A percentile compares a stretch with the other conserved stretches of the same genome.
Conservation (phyloP, 2,888 invertebrate genomes). For the Epirrita christyi region DNA sequence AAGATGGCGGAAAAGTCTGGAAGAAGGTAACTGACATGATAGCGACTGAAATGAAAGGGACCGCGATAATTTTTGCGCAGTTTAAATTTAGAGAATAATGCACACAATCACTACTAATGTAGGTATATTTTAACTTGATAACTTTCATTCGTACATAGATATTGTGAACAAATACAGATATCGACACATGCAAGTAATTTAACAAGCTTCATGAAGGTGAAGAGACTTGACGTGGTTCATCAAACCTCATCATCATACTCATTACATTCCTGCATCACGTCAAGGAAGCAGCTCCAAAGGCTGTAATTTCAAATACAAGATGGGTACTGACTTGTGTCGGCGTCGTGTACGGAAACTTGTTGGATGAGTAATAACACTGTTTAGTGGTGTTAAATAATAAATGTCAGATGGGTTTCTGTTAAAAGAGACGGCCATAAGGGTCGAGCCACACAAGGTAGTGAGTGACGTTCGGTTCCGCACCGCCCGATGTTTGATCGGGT, state of each 20-base stretch:
- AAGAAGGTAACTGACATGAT: no score
- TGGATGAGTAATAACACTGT: slow-evolving; percentile 17
- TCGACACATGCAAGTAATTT: no score
- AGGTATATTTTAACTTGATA: no score
- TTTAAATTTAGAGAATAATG: no score
- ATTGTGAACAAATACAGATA: no score
- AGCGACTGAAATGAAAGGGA: no score
- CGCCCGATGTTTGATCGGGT: not conserved
- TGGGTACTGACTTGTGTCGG: slow-evolving; percentile 8
- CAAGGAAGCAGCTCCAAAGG: slow-evolving; percentile 18
- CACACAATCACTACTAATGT: no score
- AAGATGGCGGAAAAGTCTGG: no score
- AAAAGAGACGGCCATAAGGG: slow-evolving; percentile 9
- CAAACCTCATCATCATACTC: not conserved
- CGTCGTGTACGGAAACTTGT: slow-evolving; percentile 28
- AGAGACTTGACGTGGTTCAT: no score
- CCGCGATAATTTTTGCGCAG: no score
- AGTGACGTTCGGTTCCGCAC: not conserved
- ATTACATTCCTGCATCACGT: slow-evolving; percentile 14
- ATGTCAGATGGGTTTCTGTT: slow-evolving; percentile 14
- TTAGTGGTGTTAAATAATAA: slow-evolving; percentile 24
- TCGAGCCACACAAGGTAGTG: not conserved
- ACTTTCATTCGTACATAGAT: no score
- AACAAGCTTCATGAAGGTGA: no score
- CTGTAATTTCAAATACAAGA: slow-evolving; percentile 22